Percentiles rank a stretch among this genome's conserved stretches.
These are phyloP conservation scores for Microctonus hyperodae DNA, from an alignment of 2,888 invertebrate genomes.

Conservation along the genomic window DNA sequence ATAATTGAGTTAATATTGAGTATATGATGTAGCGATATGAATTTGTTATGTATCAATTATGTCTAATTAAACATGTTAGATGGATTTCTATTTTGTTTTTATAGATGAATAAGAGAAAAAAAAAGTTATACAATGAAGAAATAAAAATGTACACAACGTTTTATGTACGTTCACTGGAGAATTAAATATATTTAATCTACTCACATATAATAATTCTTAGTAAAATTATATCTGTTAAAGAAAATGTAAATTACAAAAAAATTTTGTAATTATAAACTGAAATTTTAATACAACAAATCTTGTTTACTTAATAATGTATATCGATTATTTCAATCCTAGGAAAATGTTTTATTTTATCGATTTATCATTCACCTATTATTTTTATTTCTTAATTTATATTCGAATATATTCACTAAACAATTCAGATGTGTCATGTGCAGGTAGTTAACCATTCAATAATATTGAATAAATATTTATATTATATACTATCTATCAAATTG, in stretches of 20 bases:
- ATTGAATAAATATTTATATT: slow-evolving; percentile 3
- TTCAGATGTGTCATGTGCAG: not conserved
- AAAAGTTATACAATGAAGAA: not conserved
- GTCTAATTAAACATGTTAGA: not conserved
- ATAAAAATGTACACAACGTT: not conserved
- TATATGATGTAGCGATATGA: not conserved
- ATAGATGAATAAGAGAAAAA: no score
- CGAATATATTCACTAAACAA: not conserved
- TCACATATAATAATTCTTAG: slow-evolving; percentile 25
- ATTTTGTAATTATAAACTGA: slow-evolving; percentile 45
- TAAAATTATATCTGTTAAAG: slow-evolving; percentile 45
- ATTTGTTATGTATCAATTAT: not conserved
- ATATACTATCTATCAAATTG: not conserved
- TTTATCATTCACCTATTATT: not conserved
- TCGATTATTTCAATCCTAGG: not conserved
- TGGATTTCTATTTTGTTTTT: no score
- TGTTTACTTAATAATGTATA: slow-evolving; percentile 9
- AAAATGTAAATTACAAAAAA: slow-evolving; percentile 40
- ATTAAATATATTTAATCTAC: not conserved
- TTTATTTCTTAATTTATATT: not conserved
- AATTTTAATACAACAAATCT: slow-evolving; percentile 46
- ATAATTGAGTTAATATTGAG: not conserved
- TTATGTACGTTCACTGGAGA: not conserved
- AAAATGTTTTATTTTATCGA: not conserved
- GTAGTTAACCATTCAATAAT: not conserved